Base-by-base conservation (phyloP, 2,888 invertebrate species). In the Eretmocerus hayati region DNA sequence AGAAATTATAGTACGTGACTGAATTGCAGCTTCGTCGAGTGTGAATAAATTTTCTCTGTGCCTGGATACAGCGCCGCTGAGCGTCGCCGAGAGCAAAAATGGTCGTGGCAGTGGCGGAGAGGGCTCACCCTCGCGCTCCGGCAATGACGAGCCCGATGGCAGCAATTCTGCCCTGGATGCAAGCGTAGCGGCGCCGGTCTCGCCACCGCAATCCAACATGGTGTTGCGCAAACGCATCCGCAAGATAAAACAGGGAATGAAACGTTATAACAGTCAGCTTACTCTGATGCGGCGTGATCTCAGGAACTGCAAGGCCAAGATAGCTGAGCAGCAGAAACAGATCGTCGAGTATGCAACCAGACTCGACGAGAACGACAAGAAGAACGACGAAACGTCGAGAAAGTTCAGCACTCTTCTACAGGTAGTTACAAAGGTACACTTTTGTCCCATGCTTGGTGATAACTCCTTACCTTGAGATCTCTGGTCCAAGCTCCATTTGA, bases 211-310 rank as follows among this genome's bases (percentile, higher is more conserved):
- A 69, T 86, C 86, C 59, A 89, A 88, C 62, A 88, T 89, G 84
- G 88, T 89, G 56, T 76, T 90, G 53, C 78, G 90, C 56, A 90
- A 90, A 72, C 81, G 89, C 62, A 89, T 90, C 69, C 81, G 87
- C 56, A 87, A 88, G 71, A 90, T 90, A 59, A 89, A 89, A 64
- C 88, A 89, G 69, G 88, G 89, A 56, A 90, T 90, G 89, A 90
- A 87, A 69, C 80, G 84, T 68, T 89, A 89, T 73, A 90, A 87
- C 64, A 87, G 85, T 66, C 90, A 90, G 65, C 71, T 90, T 59
- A 83, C 87, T 13, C 78, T 87, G 44, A 74, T 90, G 66, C 81
- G 87, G 48, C 84, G 84, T 62, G 90, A 90, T 64, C 71, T 91
- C 45, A 81, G 86, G 59, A 80, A 79, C 52, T 89, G 88, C 68